Percentiles rank a stretch among this genome's conserved stretches.
Conservation (phyloP, 1,140 invertebrate genomes). For the Achatina immaculata region DNA sequence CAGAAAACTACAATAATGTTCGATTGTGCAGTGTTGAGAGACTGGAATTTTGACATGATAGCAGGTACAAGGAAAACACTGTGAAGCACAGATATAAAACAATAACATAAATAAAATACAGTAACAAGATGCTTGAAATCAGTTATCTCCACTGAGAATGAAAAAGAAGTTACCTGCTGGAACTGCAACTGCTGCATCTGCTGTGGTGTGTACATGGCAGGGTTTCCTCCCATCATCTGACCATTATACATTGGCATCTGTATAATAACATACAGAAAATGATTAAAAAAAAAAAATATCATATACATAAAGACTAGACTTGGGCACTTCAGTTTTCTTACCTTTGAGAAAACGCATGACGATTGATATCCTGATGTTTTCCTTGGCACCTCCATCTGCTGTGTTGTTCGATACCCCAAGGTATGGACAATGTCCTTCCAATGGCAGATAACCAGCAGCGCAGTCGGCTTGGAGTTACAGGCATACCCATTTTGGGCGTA, state of each 20-base stretch:
- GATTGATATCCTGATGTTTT: not conserved
- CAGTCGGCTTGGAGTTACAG: too few relatives aligned
- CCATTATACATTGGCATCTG: not conserved
- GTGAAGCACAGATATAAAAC: too few relatives aligned
- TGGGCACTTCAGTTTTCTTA: not conserved
- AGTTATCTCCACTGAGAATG: not conserved
- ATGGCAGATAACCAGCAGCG: too few relatives aligned
- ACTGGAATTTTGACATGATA: too few relatives aligned
- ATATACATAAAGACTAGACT: not conserved
- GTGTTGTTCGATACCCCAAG: too few relatives aligned
- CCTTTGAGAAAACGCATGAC: not conserved
- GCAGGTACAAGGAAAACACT: too few relatives aligned
- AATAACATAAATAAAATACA: too few relatives aligned
- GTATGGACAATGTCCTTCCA: too few relatives aligned
- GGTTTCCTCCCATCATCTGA: not conserved
- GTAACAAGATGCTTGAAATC: not conserved
- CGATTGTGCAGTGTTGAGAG: too few relatives aligned
- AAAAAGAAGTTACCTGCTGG: constrained; percentile 49
- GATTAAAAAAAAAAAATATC: not conserved
- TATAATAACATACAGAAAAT: not conserved
- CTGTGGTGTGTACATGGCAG: constrained; percentile 65
- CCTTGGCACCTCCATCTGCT: not conserved
- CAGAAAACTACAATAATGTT: too few relatives aligned
- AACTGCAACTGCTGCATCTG: constrained; percentile 60
- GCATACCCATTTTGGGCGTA: too few relatives aligned